Conservation (phyloP, 2,113 vertebrate genomes). For the Paralichthys olivaceus region DNA sequence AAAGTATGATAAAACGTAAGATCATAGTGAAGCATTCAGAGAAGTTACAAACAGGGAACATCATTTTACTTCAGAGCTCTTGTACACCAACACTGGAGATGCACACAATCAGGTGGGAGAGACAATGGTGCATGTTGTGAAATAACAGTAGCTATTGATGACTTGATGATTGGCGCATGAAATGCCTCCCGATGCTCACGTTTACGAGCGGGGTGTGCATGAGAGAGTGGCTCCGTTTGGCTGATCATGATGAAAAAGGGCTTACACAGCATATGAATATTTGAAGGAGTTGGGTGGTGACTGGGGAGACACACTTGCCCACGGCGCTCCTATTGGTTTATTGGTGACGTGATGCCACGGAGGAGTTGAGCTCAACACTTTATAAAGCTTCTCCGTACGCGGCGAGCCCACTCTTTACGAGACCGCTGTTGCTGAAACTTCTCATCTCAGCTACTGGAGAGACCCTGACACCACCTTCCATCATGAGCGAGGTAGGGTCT, state of each 20-base stretch:
- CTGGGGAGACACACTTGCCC: conserved; percentile 75
- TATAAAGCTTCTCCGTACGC: conserved; percentile 80
- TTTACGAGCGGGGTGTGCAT: not conserved
- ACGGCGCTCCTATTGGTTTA: conserved; percentile 83
- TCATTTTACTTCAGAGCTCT: not conserved
- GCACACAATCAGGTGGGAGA: conserved; percentile 25
- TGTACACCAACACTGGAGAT: too few species aligned
- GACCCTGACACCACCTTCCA: conserved; percentile 54
- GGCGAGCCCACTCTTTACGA: conserved; percentile 65
- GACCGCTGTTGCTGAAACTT: conserved; percentile 70
- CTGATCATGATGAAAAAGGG: conserved; percentile 58
- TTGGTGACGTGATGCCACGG: conserved; percentile 76
- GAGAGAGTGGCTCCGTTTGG: conserved; percentile 36
- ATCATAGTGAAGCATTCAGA: not conserved
- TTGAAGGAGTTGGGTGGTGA: conserved; percentile 75
- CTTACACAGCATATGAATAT: conserved; percentile 71
- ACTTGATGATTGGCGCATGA: conserved; percentile 25
- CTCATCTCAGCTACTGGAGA: conserved; percentile 53
- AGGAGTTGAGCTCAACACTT: conserved; percentile 77
- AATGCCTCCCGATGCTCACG: conserved; percentile 25
- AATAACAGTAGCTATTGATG: conserved; percentile 23
- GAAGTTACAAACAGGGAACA: not conserved
- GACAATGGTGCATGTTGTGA: not conserved
- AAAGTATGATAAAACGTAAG: not conserved
- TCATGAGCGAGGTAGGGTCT: conserved; percentile 85